Evolutionary conservation across 2,888 invertebrate genomes (phyloP).

Genomic region (Drosophila algonquin): DNA sequence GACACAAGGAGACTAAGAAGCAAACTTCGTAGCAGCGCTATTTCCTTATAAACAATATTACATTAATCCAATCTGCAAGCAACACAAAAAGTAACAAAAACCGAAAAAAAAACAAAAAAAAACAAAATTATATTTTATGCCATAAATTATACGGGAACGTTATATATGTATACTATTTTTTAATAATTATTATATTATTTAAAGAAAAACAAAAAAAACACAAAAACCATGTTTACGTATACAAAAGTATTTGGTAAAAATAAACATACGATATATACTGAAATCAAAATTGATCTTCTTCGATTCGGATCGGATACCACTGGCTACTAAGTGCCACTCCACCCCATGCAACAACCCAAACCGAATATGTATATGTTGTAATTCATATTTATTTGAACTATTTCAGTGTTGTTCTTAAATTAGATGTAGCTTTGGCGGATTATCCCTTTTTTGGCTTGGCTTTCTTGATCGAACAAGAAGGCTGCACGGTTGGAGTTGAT

Average conservation of each 20-base stretch:
- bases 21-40: conserved; percentile 31
- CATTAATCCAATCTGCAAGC: conserved; percentile 33
- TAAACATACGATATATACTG: conserved; percentile 46
- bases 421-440: not conserved
- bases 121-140: conserved; percentile 69
- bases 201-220: conserved; percentile 49
- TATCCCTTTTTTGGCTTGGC: not conserved
- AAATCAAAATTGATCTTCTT: conserved; percentile 34
- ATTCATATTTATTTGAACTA: not conserved
- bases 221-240: conserved; percentile 66
- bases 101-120: conserved; percentile 16
- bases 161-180: conserved; percentile 55
- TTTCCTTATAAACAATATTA: conserved; percentile 66
- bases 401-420: not conserved
- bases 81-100: conserved; percentile 18
- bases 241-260: conserved; percentile 74
- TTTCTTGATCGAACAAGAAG: conserved; percentile 10
- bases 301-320: no score
- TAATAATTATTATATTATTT: conserved; percentile 65
- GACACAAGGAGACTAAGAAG: conserved; percentile 7
- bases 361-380: not conserved
- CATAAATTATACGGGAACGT: conserved; percentile 76
- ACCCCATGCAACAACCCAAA: not conserved
- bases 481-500: not conserved
- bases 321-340: no score